Percentiles rank a stretch among this genome's conserved stretches.
phyloP scores from a whole-genome alignment of 2,888 invertebrate genomes.

The Lithophane socia region DNA sequence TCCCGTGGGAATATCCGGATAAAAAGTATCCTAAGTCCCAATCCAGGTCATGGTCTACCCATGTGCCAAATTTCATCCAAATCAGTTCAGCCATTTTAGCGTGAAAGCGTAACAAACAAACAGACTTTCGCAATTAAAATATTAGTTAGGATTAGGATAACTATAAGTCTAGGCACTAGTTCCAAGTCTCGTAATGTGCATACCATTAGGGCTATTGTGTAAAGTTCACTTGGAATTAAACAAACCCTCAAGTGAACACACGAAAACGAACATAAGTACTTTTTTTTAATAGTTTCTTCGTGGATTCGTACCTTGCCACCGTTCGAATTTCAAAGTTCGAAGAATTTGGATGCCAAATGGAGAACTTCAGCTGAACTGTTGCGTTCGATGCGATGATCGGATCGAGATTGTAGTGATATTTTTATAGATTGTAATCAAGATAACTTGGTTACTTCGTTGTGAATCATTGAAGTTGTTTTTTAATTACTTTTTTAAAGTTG shows the following conservation, averaged over 20 bases:
- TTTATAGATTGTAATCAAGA: slow-evolving; percentile 17
- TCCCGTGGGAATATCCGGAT: no score
- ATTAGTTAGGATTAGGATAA: no score
- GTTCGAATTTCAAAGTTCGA: not conserved
- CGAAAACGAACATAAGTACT: not conserved
- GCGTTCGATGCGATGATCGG: not conserved
- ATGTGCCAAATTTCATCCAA: no score
- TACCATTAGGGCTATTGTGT: not conserved
- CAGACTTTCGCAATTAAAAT: no score
- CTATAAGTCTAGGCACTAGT: not conserved
- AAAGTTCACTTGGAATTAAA: not conserved
- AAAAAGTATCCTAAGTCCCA: no score
- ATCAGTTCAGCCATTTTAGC: no score
- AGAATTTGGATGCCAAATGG: not conserved
- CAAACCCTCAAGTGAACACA: not conserved
- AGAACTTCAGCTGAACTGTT: no score
- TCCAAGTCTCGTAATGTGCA: not conserved
- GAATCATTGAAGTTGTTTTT: not conserved
- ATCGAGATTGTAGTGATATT: slow-evolving; percentile 7
- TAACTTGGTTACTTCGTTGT: not conserved
- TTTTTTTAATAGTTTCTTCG: no score
- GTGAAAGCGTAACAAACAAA: no score
- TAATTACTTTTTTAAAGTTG: not conserved
- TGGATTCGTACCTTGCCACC: no score
- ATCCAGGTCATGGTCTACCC: no score